phyloP scores from a whole-genome alignment of 2,888 invertebrate genomes.

The Macrosoma leucophasiata region DNA sequence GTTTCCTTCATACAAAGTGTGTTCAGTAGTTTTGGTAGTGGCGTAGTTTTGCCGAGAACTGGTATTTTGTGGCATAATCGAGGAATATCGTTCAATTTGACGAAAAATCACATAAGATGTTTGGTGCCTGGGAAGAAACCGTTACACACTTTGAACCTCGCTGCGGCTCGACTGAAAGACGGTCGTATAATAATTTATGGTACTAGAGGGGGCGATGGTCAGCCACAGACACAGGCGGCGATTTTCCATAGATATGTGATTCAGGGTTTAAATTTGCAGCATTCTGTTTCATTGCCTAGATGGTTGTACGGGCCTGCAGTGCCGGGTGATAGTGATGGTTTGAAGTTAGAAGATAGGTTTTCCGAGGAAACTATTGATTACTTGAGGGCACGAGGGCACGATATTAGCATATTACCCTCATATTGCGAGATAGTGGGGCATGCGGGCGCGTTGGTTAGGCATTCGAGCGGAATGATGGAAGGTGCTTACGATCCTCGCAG shows the following conservation, averaged over 20 bases:
- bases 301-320: slow-evolving; percentile 50
- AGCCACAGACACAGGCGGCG: slow-evolving; percentile 60
- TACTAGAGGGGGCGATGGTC: slow-evolving; percentile 62
- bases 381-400: slow-evolving; percentile 48
- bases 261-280: slow-evolving; percentile 47
- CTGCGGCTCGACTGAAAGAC: slow-evolving; percentile 55
- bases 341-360: slow-evolving; percentile 54
- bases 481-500: slow-evolving; percentile 59
- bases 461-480: slow-evolving; percentile 51
- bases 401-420: slow-evolving; percentile 36
- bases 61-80: slow-evolving; percentile 65
- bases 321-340: slow-evolving; percentile 31
- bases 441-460: slow-evolving; percentile 55
- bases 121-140: slow-evolving; percentile 62
- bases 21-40: slow-evolving; percentile 54
- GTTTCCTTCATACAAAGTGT: slow-evolving; percentile 65
- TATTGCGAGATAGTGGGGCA: slow-evolving; percentile 47
- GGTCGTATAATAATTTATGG: slow-evolving; percentile 60
- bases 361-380: slow-evolving; percentile 41
- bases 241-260: slow-evolving; percentile 63
- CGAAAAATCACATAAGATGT: slow-evolving; percentile 39
- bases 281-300: slow-evolving; percentile 46
- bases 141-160: slow-evolving; percentile 57
- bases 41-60: slow-evolving; percentile 52
- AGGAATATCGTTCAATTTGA: slow-evolving; percentile 45